phyloP scores from a whole-genome alignment of 2,113 vertebrate species.

The Macroglossus sobrinus region DNA sequence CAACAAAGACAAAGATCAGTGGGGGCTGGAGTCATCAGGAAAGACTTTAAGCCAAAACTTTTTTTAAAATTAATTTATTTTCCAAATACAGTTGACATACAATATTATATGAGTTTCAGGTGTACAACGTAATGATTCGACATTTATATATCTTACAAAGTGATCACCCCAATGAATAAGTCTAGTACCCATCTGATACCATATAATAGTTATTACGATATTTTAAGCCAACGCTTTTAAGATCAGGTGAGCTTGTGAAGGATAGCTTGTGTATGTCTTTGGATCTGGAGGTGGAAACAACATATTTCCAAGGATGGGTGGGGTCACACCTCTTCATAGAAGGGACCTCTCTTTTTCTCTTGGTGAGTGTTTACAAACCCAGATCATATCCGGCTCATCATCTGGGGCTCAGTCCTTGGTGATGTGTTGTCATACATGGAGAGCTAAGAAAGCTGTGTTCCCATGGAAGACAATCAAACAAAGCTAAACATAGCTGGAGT shows the following conservation, averaged over 20 bases:
- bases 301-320: neutral
- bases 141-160: neutral
- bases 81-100: neutral
- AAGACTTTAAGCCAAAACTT: neutral
- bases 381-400: neutral
- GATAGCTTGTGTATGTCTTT: neutral
- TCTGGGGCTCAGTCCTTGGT: neutral
- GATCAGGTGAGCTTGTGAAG: neutral
- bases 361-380: slow-evolving; percentile 5
- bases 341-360: neutral
- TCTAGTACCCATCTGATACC: neutral
- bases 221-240: slow-evolving; percentile 2
- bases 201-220: neutral
- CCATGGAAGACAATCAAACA: slow-evolving; percentile 65
- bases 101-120: neutral
- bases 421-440: slow-evolving; percentile 28
- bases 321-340: neutral
- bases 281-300: neutral
- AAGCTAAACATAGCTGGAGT: slow-evolving; percentile 42
- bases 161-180: neutral
- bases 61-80: neutral
- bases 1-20: neutral
- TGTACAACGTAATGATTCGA: neutral
- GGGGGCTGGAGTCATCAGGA: neutral
- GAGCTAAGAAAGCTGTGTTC: slow-evolving; percentile 44